A percentile compares a stretch with the other conserved stretches of the same genome.
These are phyloP conservation scores for Kryptolebias marmoratus DNA, from an alignment of 2,113 vertebrate species.

Conservation along the genomic window DNA sequence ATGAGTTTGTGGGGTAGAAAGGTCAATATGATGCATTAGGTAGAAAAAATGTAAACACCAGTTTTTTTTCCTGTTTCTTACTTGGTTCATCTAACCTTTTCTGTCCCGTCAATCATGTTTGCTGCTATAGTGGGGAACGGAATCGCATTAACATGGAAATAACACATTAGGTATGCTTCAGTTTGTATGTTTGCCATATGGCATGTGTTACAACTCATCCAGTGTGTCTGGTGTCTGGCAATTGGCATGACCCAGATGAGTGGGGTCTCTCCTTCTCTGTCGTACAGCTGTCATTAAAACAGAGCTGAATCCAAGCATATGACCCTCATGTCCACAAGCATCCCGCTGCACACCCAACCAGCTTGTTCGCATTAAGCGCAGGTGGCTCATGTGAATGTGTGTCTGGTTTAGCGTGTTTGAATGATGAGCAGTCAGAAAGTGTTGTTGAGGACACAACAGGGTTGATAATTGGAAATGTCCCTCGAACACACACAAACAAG, in stretches of 20 bases:
- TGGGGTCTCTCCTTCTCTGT: neutral
- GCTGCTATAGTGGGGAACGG: constrained; percentile 76
- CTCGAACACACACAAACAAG: constrained; percentile 40
- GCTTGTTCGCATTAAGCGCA: constrained; percentile 40
- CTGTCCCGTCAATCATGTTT: constrained; percentile 87
- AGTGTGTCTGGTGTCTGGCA: constrained; percentile 50
- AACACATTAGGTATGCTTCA: constrained; percentile 74
- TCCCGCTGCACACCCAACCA: constrained; percentile 41
- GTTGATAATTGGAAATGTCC: constrained; percentile 79
- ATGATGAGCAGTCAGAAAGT: constrained; percentile 50
- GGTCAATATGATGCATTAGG: constrained; percentile 53
- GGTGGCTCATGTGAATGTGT: constrained; percentile 23
- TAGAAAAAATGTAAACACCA: constrained; percentile 30
- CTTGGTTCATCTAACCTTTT: constrained; percentile 54
- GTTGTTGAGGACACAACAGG: constrained; percentile 66
- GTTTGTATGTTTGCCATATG: constrained; percentile 76
- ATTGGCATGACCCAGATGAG: constrained; percentile 35
- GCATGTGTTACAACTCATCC: constrained; percentile 54
- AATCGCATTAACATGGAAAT: constrained; percentile 89
- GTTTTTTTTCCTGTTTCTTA: constrained; percentile 13
- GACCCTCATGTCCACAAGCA: constrained; percentile 54
- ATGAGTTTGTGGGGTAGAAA: constrained; percentile 6
- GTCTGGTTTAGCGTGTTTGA: constrained; percentile 28
- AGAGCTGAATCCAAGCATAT: constrained; percentile 45
- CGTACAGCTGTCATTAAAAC: constrained; percentile 62